Percentiles rank a stretch among this genome's conserved stretches.
These are phyloP conservation scores for Temnothorax curvispinosus DNA, from an alignment of 1,140 invertebrate species.

Conservation along the genomic window DNA sequence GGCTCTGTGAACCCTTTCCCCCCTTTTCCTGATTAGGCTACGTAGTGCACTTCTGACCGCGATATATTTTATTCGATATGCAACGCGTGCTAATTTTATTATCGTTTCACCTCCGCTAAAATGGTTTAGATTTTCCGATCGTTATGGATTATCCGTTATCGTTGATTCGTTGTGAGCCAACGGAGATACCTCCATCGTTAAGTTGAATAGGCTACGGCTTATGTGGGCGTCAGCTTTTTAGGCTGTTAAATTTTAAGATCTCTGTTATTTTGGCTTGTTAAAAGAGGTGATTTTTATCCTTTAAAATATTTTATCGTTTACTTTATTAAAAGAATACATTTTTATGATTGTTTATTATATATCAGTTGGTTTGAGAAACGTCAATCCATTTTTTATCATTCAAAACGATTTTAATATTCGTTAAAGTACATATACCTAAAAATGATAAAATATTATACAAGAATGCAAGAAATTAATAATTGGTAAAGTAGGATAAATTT, in stretches of 20 bases:
- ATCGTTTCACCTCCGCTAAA: neutral
- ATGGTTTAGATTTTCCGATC: neutral
- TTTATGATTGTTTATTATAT: neutral
- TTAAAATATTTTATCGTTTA: neutral
- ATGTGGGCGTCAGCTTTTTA: neutral
- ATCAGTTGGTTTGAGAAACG: neutral
- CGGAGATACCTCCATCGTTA: neutral
- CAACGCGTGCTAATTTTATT: neutral
- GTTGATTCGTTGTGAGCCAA: neutral
- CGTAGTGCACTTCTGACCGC: conserved; percentile 1
- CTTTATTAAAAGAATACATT: conserved; percentile 8
- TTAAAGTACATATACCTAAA: conserved; percentile 1
- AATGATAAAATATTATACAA: neutral
- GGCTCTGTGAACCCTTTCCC: neutral
- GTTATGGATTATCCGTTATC: neutral
- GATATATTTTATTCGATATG: neutral
- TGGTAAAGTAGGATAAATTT: neutral
- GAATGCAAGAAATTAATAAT: neutral
- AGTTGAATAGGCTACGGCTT: neutral
- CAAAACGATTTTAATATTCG: no score
- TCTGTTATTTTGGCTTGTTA: neutral
- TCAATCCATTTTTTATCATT: neutral
- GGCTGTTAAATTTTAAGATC: conserved; percentile 11
- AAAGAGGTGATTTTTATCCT: neutral
- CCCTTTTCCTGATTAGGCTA: neutral